phyloP scores from a whole-genome alignment of 2,113 vertebrate genomes.

The Sciurus niger region DNA sequence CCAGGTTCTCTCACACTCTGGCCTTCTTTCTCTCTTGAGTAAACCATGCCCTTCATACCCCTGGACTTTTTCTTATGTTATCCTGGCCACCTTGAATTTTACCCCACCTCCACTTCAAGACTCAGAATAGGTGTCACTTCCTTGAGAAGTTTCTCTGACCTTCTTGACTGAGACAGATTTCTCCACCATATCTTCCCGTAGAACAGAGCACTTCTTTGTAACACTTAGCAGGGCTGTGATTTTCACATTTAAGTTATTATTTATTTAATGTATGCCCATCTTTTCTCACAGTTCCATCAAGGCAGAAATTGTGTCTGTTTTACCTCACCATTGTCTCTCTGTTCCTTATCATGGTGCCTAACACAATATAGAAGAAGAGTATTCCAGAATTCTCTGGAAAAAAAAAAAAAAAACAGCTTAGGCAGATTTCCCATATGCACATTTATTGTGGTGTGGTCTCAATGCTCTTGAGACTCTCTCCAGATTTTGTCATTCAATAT shows the following conservation, averaged over 20 bases:
- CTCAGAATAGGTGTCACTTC: not conserved
- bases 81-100: constrained; percentile 13
- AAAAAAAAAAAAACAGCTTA: not conserved
- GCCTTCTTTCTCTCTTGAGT: not conserved
- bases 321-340: not conserved
- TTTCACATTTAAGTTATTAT: not conserved
- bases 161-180: not conserved
- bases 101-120: not conserved
- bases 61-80: not conserved
- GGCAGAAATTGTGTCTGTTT: not conserved
- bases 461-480: not conserved
- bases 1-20: not conserved
- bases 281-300: not conserved
- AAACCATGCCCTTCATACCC: not conserved
- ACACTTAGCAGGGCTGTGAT: not conserved
- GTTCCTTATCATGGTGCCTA: not conserved
- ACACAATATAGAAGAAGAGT: not conserved
- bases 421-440: not conserved
- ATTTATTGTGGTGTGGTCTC: not conserved
- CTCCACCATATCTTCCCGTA: no score
- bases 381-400: not conserved
- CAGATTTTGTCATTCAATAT: not conserved
- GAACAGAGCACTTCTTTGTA: not conserved
- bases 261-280: not conserved
- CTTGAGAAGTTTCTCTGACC: not conserved